Evolutionary conservation across 2,797 vertebrate species (phyloP), one percentile per base, ranked within the genome.

Genomic region (Sardinella longiceps): DNA sequence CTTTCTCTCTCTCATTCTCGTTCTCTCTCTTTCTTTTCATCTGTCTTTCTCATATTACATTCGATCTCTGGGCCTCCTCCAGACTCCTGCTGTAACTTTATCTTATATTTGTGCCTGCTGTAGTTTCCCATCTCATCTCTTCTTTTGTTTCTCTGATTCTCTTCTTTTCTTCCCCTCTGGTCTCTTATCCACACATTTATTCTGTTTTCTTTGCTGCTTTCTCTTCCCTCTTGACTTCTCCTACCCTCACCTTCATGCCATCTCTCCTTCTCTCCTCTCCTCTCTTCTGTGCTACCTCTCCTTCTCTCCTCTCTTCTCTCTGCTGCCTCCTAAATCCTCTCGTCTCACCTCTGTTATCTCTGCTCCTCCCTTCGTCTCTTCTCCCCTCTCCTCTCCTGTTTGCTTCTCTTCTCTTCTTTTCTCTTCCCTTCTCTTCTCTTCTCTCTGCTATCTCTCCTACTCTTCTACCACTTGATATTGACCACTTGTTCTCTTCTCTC

Each of bases 381-480:
- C 50, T 51, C 50, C 50, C 18, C 10, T 11, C 48, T 12, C 14
- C 3, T 50, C 20, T 58, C 15, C 56, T 58, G 20, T n/a, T 23
- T 6, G n/a, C 56, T 58, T 28, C 6, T 1, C 28, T 66, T 14
- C 48, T 51, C 3, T 63, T 2, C 58, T 28, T 0, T 25, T 30
- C 60, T 66, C 60, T 66, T 28, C 60, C 30, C 11, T 12, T 11
- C 60, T 70, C 30, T 14, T 1, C 28, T 18, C 85, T 85, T 10
- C 15, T 83, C 66, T 86, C 80, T 88, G 46, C 46, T 48, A 48
- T 84, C 83, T 88, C 50, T 37, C 56, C 60, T 66, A 5, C n/a
- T 66, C 60, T 66, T 12, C n/a, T n/a, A n/a, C n/a, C n/a, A n/a
- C n/a, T n/a, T n/a, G n/a, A n/a, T n/a, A n/a, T n/a, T n/a, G n/a